Evolutionary conservation across 2,113 vertebrate genomes (phyloP).

Genomic region (Rhabdomys dilectus): DNA sequence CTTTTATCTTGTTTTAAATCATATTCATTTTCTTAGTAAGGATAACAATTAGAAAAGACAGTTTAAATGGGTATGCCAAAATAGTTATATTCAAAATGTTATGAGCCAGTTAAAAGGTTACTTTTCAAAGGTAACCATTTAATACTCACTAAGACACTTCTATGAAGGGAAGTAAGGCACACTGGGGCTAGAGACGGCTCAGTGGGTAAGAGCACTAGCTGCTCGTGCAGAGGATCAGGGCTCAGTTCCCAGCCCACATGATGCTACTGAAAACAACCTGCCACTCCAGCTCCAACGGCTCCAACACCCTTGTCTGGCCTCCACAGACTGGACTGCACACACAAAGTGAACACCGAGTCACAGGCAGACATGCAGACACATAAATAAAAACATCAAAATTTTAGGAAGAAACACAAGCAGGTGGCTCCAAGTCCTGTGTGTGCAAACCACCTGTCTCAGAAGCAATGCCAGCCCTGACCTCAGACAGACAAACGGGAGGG

Average conservation of each 20-base stretch:
- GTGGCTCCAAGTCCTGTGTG: background rate
- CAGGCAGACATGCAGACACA: background rate
- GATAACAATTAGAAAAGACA: background rate
- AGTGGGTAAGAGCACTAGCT: background rate
- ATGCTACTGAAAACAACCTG: background rate
- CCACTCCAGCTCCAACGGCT: background rate
- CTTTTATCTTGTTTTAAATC: background rate
- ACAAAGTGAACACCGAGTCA: background rate
- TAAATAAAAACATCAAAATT: background rate
- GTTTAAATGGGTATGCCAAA: background rate
- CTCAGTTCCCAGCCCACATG: background rate
- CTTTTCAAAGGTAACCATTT: background rate
- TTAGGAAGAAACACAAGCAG: background rate
- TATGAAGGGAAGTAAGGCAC: background rate
- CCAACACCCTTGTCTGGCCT: background rate
- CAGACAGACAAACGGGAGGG: background rate
- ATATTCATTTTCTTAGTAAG: background rate
- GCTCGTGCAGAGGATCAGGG: background rate
- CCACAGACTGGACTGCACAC: background rate
- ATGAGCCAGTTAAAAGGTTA: background rate
- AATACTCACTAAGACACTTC: no score
- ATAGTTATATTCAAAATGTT: background rate
- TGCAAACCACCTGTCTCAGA: background rate
- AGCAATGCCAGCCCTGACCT: background rate
- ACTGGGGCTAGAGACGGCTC: background rate